These are phyloP conservation scores for Gasterosteus nipponicus DNA, from an alignment of 2,113 vertebrate species.

Conservation along the genomic window DNA sequence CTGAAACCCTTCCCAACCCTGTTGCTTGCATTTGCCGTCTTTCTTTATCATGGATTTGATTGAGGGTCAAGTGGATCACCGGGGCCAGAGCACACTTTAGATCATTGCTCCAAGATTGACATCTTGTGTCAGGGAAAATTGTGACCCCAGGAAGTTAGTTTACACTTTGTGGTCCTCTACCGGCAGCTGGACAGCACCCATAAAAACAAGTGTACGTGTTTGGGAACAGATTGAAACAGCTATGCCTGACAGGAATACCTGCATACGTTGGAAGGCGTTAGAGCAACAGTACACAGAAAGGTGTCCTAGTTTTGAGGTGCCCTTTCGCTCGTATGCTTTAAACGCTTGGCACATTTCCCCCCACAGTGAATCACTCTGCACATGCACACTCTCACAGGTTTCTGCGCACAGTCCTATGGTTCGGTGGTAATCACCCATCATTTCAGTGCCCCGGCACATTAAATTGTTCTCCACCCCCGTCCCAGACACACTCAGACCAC, in stretches of 20 bases:
- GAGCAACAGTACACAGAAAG: not conserved
- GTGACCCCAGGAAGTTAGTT: conserved; percentile 37
- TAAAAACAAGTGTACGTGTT: not conserved
- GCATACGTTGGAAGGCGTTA: not conserved
- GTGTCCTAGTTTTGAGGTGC: not conserved
- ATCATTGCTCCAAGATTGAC: conserved; percentile 20
- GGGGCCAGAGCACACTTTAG: not conserved
- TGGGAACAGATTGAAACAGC: not conserved
- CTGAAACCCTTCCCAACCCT: not conserved
- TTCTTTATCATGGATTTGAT: conserved; percentile 26
- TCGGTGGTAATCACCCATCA: not conserved
- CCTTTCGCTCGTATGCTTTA: not conserved
- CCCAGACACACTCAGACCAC: not conserved
- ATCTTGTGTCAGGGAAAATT: conserved; percentile 11
- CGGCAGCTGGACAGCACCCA: conserved; percentile 1
- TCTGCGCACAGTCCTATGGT: not conserved
- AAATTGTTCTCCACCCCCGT: conserved; percentile 7
- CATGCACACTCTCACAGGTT: not conserved
- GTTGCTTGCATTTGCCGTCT: not conserved
- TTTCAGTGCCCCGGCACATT: not conserved
- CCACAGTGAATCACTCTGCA: not conserved
- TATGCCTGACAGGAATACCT: not conserved
- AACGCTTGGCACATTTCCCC: not conserved
- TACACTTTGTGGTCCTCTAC: conserved; percentile 19
- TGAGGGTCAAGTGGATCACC: not conserved